Evolutionary conservation across 2,113 vertebrate species (phyloP), one percentile per base, ranked within the genome.

Genomic region (Prochilodus magdalenae): DNA sequence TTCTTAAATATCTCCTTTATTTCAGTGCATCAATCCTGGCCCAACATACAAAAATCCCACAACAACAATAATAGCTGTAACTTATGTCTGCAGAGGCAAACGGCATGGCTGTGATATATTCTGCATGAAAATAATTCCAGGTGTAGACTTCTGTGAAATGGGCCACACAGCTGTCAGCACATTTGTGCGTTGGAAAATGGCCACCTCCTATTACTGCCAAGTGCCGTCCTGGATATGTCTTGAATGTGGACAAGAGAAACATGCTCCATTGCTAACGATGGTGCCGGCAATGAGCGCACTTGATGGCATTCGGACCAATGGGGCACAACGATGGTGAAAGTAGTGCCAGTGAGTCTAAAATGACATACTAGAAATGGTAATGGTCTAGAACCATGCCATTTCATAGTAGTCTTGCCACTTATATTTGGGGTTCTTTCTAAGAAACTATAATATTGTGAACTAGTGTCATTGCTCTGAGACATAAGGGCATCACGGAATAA

Each of bases 211-310:
- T 78, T 89, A 91, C 84, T 96, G 95, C 86, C n/a, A 92, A 93
- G 89, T 97, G 96, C 90, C 90, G 83, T 2, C 89, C 87, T 57
- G 93, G 94, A 44, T 97, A 93, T 79, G 85, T 90, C 82, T 88
- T 97, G 91, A 96, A 96, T 59, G 77, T 84, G 55, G 95, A 97
- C 88, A 78, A 88, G 90, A 96, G n/a, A 91, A 90, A 96, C 94
- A 0, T 97, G 96, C 85, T 94, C 93, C 77, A 80, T 77, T 66
- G 57, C 16, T 16, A 26, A 12, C 5, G 59, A 77, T 26, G 60
- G 47, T 27, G 73, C 62, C 16, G 76, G 26, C 69, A 74, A 60
- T 36, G 29, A 36, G 55, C 59, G 22, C 29, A 59, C 14, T 29
- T n/a, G 15, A 75, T 72, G 84, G 89, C 90, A 85, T 91, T 88